Base-by-base conservation (phyloP, 2,888 invertebrate species). In the Apotomis capreana region DNA sequence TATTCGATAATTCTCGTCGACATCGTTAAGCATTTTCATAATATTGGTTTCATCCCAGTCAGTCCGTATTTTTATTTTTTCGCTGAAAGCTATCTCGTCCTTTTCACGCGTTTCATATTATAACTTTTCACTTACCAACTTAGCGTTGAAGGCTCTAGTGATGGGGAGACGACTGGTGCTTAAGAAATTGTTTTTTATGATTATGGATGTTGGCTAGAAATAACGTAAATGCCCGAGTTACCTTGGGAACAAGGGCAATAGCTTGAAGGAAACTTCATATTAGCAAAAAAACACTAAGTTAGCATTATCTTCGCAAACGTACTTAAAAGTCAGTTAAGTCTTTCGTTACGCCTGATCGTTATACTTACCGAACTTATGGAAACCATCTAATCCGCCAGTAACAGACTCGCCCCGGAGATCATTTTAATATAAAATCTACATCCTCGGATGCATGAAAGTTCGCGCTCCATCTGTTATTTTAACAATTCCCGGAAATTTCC, bases 401-500 rank as follows among this genome's bases (percentile, higher is more conserved):
- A 49, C 49, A 49, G 49, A 49, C 49, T 49, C 49, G 9, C 37
- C 1, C 6, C 36, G 3, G 4, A 37, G 13, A 52, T 15, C 26
- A 37, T 64, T 64, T 52, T 64, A n/a, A 54, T 55, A 49, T 60
- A 54, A 68, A 68, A 68, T 13, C 40, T 54, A 68, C 36, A 68
- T 61, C 61, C 10, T 44, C 51, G 12, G 5, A 60, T 55, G 13
- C 52, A 55, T 8, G 61, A 61, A 61, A 36, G 4, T 46, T 46
- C 57, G 13, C 37, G 49, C 49, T 15, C 69, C 55, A 57, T 46
- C 64, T 65, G 64, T 65, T 69, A 69, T 69, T 72, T 71, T 55
- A 59, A 71, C 61, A 72, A 68, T 63, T 54, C 51, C 60, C 69
- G 62, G 64, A 73, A 69, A 60, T 64, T 26, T 69, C 68, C 64